Evolutionary conservation across 1,140 invertebrate genomes (phyloP), one percentile per base, ranked within the genome.

Genomic region (Dreissena rostriformis): DNA sequence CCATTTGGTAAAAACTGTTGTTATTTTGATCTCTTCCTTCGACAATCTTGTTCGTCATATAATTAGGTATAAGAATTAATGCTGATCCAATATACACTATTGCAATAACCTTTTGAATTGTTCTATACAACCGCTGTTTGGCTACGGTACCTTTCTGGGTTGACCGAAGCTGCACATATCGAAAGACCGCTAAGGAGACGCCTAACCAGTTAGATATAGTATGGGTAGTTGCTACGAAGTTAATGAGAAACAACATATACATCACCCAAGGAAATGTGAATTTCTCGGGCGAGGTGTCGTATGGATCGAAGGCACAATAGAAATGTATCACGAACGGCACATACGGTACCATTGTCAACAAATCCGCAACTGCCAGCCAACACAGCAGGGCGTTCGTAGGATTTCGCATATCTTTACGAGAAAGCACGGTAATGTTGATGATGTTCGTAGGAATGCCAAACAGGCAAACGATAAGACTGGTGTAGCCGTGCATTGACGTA

Each of bases 181-280:
- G 76, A 52, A 92, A 91, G 0, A 98, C 96, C 0, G 98, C 98
- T 65, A 99, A 92, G 0, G 97, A 97, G 0, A 99, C 96, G 0
- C 98, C 98, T 82, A 99, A 91, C 96, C 97, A 98, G 82, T 98
- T 98, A 0, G 97, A 98, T 67, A 98, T 97, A 0, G 98, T 98
- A 93, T 99, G 98, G 90, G 97, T 95, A 0, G 98, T 97, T 95
- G 94, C 93, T 0, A 94, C 93, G 90, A 98, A 97, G 86, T 98
- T 91, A 57, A 92, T 88, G 57, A 92, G 87, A 26, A 91, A 84
- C 24, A 91, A 67, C 86, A 92, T 88, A 70, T 90, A 93, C 14
- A 87, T 26, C 22, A 88, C 89, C 92, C 92, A 93, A 17, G 78
- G 75, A 61, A 87, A 87, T 0, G 89, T 82, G 70, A 88, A 90